Percentiles rank a stretch among this genome's conserved stretches.
Evolutionary conservation across 2,113 vertebrate genomes (phyloP).

Genomic region (Bubo blakistoni): DNA sequence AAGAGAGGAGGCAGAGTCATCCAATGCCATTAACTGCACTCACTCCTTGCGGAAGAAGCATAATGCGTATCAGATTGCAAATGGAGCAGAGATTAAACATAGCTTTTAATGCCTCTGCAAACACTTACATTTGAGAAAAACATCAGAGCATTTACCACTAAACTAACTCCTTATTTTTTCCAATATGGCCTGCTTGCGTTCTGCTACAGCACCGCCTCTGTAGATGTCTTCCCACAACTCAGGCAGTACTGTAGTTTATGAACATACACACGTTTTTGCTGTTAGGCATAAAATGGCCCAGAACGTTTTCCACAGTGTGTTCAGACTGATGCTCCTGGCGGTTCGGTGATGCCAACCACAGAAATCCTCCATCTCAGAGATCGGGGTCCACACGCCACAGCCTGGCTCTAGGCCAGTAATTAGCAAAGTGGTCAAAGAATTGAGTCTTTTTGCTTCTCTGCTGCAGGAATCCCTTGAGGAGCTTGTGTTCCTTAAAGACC

Average conservation of each 20-base stretch:
- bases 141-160: not conserved
- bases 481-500: not conserved
- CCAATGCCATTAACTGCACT: not conserved
- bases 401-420: not conserved
- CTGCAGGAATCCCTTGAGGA: not conserved
- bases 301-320: not conserved
- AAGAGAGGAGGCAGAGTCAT: not conserved
- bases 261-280: not conserved
- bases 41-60: not conserved
- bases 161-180: not conserved
- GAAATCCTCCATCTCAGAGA: not conserved
- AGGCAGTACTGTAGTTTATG: not conserved
- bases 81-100: not conserved
- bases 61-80: not conserved
- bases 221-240: not conserved
- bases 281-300: not conserved
- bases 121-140: not conserved
- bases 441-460: not conserved
- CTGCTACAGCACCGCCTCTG: not conserved
- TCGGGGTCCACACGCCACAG: fast-evolving
- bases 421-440: not conserved
- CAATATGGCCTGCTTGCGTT: not conserved
- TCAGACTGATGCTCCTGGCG: not conserved
- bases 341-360: not conserved
- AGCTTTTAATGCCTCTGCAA: slow-evolving; percentile 14